phyloP scores from a whole-genome alignment of 2,888 invertebrate genomes.

The Seladonia tumulorum region DNA sequence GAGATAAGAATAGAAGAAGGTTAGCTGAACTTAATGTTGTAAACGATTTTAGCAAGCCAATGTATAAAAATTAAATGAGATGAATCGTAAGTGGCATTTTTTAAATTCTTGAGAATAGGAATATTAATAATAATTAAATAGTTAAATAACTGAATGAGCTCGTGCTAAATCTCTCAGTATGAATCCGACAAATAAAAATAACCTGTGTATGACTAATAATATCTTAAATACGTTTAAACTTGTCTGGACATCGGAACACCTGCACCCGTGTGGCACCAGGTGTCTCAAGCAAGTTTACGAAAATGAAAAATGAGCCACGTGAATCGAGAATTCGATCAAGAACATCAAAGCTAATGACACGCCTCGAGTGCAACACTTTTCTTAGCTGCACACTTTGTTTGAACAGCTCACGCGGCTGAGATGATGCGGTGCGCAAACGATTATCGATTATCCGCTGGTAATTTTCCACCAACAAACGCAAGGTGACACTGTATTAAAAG shows the following conservation, averaged over 20 bases:
- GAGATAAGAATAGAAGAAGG: neutral
- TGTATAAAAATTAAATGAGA: no score
- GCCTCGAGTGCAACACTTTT: no score
- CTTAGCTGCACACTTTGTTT: slow-evolving; percentile 5
- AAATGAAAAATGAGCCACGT: neutral
- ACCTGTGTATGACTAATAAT: no score
- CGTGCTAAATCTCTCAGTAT: no score
- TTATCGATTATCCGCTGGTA: slow-evolving; percentile 28
- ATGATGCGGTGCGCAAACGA: neutral
- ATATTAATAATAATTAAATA: no score
- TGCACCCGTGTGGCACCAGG: neutral
- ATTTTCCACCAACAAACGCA: slow-evolving; percentile 23
- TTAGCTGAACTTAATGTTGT: no score
- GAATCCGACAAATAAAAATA: no score
- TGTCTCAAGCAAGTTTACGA: neutral
- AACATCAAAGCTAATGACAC: neutral
- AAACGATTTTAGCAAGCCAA: no score
- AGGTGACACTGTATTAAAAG: neutral
- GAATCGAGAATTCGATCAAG: neutral
- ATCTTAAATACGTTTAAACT: neutral
- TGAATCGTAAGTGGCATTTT: no score
- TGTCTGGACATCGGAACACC: neutral
- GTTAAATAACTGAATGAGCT: no score
- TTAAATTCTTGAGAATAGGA: no score
- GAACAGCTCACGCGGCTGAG: slow-evolving; percentile 16